A percentile compares a stretch with the other conserved stretches of the same genome.
Evolutionary conservation across 2,113 vertebrate genomes (phyloP).

Genomic region (Nibea albiflora): DNA sequence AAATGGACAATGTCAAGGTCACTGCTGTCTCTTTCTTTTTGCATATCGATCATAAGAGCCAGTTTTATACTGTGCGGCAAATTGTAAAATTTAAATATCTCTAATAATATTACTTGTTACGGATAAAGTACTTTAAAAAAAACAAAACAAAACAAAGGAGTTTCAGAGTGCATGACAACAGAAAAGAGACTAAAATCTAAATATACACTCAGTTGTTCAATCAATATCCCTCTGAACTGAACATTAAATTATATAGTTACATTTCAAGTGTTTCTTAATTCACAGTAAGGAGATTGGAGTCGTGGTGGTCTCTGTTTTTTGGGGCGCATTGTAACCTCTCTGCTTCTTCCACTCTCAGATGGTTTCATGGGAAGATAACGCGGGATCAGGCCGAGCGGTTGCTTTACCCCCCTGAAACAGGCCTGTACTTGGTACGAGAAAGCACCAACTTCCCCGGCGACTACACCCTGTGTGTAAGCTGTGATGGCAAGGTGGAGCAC

Average conservation of each 20-base stretch:
- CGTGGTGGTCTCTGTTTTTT: neutral
- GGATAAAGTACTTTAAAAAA: no score
- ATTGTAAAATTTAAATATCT: no score
- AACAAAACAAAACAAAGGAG: neutral
- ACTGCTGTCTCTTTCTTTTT: neutral
- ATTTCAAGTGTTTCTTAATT: neutral
- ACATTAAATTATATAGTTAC: neutral
- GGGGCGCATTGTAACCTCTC: neutral
- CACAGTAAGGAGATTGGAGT: neutral
- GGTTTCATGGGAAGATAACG: conserved; percentile 99
- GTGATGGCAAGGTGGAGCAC: conserved; percentile 97
- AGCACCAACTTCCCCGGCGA: conserved; percentile 98
- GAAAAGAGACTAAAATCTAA: neutral
- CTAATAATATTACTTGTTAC: no score
- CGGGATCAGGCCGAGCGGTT: conserved; percentile 92
- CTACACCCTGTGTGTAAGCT: conserved; percentile 98
- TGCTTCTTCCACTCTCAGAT: conserved; percentile 79
- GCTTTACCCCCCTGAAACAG: conserved; percentile 91
- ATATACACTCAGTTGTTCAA: neutral
- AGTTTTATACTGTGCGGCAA: no score
- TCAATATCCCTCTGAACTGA: neutral
- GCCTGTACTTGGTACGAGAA: conserved; percentile 95
- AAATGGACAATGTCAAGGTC: neutral
- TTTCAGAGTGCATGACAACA: neutral
- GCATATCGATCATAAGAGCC: no score